These are phyloP conservation scores for Parazoanthus darwini DNA, from an alignment of 92 coral and sea anemone genomes.

Conservation along the genomic window DNA sequence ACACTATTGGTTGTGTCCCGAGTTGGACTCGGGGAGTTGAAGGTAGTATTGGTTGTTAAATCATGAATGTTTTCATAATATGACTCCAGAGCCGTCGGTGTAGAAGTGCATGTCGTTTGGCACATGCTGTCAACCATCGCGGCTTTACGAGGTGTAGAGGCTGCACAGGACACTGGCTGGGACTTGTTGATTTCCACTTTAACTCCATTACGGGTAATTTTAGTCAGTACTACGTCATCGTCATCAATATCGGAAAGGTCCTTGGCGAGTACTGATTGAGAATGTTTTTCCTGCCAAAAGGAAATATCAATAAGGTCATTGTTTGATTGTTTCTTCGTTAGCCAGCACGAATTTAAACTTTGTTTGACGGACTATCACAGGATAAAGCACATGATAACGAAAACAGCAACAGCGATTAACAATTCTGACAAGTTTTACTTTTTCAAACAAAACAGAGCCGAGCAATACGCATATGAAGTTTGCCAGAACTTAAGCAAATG, in stretches of 20 bases:
- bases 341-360: no score
- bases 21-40: neutral
- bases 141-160: neutral
- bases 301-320: neutral
- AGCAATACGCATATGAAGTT: no score
- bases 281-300: conserved; percentile 9
- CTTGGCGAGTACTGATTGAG: neutral
- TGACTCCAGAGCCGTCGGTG: neutral
- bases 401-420: no score
- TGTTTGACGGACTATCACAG: neutral
- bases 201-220: conserved; percentile 34
- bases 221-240: conserved; percentile 21
- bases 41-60: neutral
- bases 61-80: neutral
- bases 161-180: neutral
- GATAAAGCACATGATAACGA: neutral
- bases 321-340: no score
- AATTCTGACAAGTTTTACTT: no score
- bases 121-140: conserved; percentile 26
- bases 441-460: no score
- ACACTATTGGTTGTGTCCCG: neutral
- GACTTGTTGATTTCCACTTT: conserved; percentile 10
- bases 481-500: no score
- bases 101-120: conserved; percentile 6
- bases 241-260: neutral